Evolutionary conservation across 1,140 invertebrate species (phyloP).

Genomic region (Frieseomelitta varia): DNA sequence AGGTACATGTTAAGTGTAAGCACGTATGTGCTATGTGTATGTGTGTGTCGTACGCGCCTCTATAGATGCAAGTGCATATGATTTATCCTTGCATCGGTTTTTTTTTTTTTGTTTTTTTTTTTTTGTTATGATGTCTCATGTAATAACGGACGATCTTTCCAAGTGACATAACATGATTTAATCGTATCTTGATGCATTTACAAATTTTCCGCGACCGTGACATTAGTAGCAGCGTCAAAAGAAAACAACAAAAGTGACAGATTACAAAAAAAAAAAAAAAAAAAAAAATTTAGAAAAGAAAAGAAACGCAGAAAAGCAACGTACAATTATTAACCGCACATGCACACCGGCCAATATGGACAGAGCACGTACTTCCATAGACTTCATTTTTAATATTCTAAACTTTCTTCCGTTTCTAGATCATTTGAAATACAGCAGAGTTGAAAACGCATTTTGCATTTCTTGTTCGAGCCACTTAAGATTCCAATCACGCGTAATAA

Average conservation of each 20-base stretch:
- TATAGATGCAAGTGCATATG: constrained; percentile 34
- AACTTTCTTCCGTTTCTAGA: constrained; percentile 16
- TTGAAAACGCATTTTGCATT: constrained; percentile 4
- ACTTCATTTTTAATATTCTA: constrained; percentile 31
- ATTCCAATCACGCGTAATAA: background rate
- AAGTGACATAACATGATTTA: constrained; percentile 54
- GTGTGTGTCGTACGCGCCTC: constrained; percentile 23
- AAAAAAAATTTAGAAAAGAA: no score
- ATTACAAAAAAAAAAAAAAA: constrained; percentile 26
- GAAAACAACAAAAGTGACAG: constrained; percentile 41
- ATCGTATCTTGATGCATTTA: constrained; percentile 49
- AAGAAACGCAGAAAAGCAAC: constrained; percentile 34
- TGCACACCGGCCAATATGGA: constrained; percentile 55
- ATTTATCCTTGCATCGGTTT: constrained; percentile 37
- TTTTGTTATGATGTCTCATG: constrained; percentile 25
- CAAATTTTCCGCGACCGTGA: constrained; percentile 50
- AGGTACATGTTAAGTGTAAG: constrained; percentile 61
- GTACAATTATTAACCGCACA: constrained; percentile 45
- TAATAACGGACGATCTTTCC: constrained; percentile 53
- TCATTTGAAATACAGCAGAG: background rate
- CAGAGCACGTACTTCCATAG: constrained; percentile 47
- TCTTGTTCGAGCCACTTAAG: background rate
- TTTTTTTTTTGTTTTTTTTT: constrained; percentile 21
- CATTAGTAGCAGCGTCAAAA: constrained; percentile 51
- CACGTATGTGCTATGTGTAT: constrained; percentile 38